Conservation (phyloP, 64 coral and sea anemone species). For the Actinia tenebrosa region DNA sequence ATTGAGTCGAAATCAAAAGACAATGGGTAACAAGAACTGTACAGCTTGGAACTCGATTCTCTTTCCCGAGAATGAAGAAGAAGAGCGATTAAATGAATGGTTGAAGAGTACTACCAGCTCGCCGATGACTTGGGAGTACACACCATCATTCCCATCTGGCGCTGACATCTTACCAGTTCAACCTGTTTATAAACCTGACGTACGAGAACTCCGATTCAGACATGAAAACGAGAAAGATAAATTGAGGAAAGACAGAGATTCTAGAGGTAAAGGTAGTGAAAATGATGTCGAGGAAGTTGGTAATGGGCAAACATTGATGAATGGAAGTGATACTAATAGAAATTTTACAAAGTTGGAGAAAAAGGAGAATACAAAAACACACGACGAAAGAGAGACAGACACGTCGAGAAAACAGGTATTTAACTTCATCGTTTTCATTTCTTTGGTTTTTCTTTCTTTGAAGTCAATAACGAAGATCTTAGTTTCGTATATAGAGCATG, state of each 20-base stretch:
- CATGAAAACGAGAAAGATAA: background rate
- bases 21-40: conserved; percentile 18
- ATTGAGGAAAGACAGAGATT: background rate
- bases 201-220: conserved; percentile 4
- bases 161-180: conserved; percentile 6
- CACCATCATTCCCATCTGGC: background rate
- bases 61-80: conserved; percentile 18
- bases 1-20: background rate
- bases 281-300: background rate
- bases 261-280: background rate
- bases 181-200: conserved; percentile 6
- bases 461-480: too few species aligned
- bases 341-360: background rate
- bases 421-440: background rate
- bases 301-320: background rate
- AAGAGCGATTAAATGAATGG: background rate
- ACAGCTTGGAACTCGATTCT: background rate
- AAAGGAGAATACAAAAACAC: background rate
- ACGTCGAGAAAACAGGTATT: background rate
- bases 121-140: background rate
- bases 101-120: background rate
- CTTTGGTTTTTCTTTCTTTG: too few species aligned
- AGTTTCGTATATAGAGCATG: too few species aligned
- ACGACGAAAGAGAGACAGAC: background rate
- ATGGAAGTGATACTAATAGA: background rate